A percentile compares a stretch with the other conserved stretches of the same genome.
phyloP scores from a whole-genome alignment of 2,113 vertebrate genomes.

The Alligator sinensis region DNA sequence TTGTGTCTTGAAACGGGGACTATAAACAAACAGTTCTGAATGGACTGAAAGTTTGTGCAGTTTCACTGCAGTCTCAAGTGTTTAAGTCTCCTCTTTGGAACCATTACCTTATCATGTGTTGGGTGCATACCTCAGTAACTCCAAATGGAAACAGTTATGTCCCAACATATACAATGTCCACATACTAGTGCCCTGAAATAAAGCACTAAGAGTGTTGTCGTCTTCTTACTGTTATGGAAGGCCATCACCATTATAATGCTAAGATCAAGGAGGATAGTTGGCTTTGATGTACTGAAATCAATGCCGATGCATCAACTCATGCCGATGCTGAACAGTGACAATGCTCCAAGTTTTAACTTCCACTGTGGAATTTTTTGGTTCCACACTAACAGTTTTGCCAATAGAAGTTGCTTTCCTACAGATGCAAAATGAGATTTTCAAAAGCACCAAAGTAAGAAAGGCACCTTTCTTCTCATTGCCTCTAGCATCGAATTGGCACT shows the following conservation, averaged over 20 bases:
- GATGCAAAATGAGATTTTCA: background rate
- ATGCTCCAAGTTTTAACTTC: background rate
- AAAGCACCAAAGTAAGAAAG: fast-evolving
- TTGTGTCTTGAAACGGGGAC: background rate
- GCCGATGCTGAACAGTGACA: background rate
- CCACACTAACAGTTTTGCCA: background rate
- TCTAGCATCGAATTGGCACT: background rate
- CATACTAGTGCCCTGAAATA: no score
- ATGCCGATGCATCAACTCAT: fast-evolving
- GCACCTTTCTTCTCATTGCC: background rate
- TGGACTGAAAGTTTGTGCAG: background rate
- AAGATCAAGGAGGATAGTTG: background rate
- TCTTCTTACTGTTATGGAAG: background rate
- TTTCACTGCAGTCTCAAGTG: background rate
- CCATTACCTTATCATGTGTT: background rate
- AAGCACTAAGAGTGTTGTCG: no score
- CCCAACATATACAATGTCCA: no score
- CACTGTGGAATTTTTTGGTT: background rate
- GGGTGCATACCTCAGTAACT: background rate
- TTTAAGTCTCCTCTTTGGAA: slow-evolving; percentile 1
- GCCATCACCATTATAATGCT: background rate
- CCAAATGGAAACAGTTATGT: background rate
- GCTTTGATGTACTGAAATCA: background rate
- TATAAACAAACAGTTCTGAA: background rate
- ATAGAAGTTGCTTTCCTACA: background rate